phyloP scores from a whole-genome alignment of 2,113 vertebrate species.

The Vimba vimba region DNA sequence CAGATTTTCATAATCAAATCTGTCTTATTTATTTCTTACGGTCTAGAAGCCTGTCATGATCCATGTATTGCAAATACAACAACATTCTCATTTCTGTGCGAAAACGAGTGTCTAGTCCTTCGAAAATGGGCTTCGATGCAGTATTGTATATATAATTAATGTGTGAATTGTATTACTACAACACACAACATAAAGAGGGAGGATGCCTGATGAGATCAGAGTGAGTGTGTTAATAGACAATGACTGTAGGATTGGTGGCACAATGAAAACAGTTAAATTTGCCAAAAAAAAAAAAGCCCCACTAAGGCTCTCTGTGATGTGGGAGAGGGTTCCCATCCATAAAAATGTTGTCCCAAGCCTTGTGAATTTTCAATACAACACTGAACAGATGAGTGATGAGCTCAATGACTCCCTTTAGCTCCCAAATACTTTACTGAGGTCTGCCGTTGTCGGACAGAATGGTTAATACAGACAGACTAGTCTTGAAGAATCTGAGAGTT shows the following conservation, averaged over 20 bases:
- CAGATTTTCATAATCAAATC: constrained; percentile 41
- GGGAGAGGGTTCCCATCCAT: background rate
- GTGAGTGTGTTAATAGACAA: background rate
- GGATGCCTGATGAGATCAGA: constrained; percentile 47
- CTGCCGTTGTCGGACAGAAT: background rate
- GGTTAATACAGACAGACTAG: background rate
- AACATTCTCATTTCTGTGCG: constrained; percentile 62
- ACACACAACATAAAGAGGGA: constrained; percentile 55
- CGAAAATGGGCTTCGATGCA: constrained; percentile 54
- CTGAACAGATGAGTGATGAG: background rate
- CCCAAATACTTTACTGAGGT: background rate
- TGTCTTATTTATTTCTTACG: constrained; percentile 66
- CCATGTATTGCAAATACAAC: constrained; percentile 40
- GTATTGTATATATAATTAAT: constrained; percentile 65
- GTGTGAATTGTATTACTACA: constrained; percentile 67
- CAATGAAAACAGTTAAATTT: constrained; percentile 1
- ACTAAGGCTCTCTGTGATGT: background rate
- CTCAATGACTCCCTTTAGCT: background rate
- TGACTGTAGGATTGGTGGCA: background rate
- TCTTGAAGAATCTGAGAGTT: background rate
- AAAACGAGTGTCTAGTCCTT: constrained; percentile 58
- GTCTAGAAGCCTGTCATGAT: constrained; percentile 67
- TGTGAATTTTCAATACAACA: background rate
- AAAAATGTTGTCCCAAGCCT: background rate
- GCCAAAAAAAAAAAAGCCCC: background rate